Base-by-base conservation (phyloP, 2,888 invertebrate genomes). In the Dryobota labecula region DNA sequence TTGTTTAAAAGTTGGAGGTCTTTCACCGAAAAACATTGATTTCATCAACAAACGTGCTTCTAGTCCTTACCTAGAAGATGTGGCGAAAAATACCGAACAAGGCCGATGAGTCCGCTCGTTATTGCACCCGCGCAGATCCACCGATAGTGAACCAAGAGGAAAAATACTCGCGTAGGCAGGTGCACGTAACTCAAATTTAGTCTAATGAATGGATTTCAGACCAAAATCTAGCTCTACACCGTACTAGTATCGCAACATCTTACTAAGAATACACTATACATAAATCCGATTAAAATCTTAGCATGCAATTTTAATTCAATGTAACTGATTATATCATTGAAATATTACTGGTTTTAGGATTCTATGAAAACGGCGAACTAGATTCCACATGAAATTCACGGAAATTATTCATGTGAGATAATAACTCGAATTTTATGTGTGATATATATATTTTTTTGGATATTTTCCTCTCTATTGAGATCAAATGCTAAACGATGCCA, bases 101-200 rank as follows among this genome's bases (percentile, higher is more conserved):
- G 87, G 78, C 78, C 81, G 75, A 70, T 70, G 73, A 58, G 82
- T 63, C 76, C 38, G 70, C 65, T 82, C 71, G 81, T 80, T 84
- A 80, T 76, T 83, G 87, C 86, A 86, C 86, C 78, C 63, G 85
- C 87, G 83, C 82, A 84, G 88, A 91, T 91, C 83, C 30, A 53
- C 51, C 36, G 90, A 91, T 91, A 90, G 80, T 79, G 76, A 74
- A 70, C 43, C 56, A 45, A 73, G 68, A 81, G 84, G 85, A 86
- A 87, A 86, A 86, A 86, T 81, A 74, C 63, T 56, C 38, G 72
- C 62, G 80, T 86, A 86, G 85, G 85, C 80, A 80, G 83, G 80
- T 86, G 84, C 85, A 83, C 83, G 78, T 72, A 85, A 30, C 74
- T 58, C 65, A 70, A 85, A 84, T 78, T 74, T 80, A 69, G 73